Conservation (phyloP, 2,888 invertebrate species). For the Plagodis dolabraria region DNA sequence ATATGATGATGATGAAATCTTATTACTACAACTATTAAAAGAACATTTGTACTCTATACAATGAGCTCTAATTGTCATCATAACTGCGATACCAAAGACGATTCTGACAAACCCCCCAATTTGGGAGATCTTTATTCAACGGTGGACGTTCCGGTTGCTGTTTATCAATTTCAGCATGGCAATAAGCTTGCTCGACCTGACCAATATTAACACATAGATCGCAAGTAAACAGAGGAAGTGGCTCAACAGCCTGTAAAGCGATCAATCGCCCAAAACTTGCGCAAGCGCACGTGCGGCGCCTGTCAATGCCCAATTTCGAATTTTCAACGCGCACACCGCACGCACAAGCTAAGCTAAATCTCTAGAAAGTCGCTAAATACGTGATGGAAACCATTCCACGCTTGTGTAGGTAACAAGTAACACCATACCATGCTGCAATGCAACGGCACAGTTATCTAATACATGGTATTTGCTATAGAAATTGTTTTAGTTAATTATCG, state of each 20-base stretch:
- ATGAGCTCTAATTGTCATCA: no score
- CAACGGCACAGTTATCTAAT: slow-evolving; percentile 37
- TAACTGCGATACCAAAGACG: no score
- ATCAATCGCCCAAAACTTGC: slow-evolving; percentile 44
- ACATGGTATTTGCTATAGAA: slow-evolving; percentile 34
- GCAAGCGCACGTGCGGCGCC: slow-evolving; percentile 53
- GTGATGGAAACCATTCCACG: slow-evolving; percentile 59
- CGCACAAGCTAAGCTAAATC: slow-evolving; percentile 45
- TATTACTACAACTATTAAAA: not conserved
- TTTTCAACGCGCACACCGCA: slow-evolving; percentile 40
- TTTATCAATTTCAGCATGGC: no score
- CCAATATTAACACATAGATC: no score
- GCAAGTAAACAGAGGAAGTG: slow-evolving; percentile 30
- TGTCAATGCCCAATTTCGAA: slow-evolving; percentile 45
- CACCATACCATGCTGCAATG: slow-evolving; percentile 31
- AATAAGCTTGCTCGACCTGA: no score
- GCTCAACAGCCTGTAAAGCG: slow-evolving; percentile 31
- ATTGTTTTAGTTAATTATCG: slow-evolving; percentile 25
- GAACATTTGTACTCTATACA: no score
- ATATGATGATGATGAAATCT: not conserved
- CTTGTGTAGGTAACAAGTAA: slow-evolving; percentile 10
- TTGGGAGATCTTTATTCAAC: no score
- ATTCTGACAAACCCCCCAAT: no score
- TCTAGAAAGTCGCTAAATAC: slow-evolving; percentile 64
- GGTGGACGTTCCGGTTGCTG: no score